Evolutionary conservation across 2,888 invertebrate genomes (phyloP), one percentile per base, ranked within the genome.

Genomic region (Eudemis profundana): DNA sequence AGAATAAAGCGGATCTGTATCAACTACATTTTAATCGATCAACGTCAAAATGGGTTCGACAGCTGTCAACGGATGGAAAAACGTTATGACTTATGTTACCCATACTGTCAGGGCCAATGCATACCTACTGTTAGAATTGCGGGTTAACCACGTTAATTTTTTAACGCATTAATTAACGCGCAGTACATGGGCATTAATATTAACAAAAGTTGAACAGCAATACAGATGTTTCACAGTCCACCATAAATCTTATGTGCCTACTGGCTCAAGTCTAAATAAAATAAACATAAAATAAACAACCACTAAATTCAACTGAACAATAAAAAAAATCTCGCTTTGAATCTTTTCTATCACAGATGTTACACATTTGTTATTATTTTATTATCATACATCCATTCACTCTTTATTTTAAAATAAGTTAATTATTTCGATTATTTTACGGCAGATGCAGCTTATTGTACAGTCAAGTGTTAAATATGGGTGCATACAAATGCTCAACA

Each of bases 271-370:
- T 42, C 17, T 46, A 51, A 33, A 57, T 49, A 59, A 57, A 51
- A 1, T 33, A 46, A 62, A 27, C 15, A 46, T 17, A 56, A 50
- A 49, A 33, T 49, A 33, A 64, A 57, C 44, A 59, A 64, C 44
- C 29, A 17, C 19, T 60, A 53, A 47, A 47, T 40, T 14, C 10
- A 29, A 65, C 47, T 46, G 38, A 56, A 61, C 21, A 54, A 47
- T 42, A 56, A 27, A 59, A 27, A 59, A 46, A 56, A 38, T 53
- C 56, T 61, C 61, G 59, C 42, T 27, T 60, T 53, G 59, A 36
- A 53, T 59, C 38, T 7, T 61, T 38, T 59, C 64, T 68, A 64
- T 68, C 68, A 66, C 65, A 68, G 65, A 53, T 62, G 57, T 68
- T 66, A 56, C 36, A 66, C 61, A 47, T 56, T 50, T 65, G 47